These are phyloP conservation scores for Phylloscopus collybita DNA, from an alignment of 2,797 vertebrate species.

Conservation along the genomic window DNA sequence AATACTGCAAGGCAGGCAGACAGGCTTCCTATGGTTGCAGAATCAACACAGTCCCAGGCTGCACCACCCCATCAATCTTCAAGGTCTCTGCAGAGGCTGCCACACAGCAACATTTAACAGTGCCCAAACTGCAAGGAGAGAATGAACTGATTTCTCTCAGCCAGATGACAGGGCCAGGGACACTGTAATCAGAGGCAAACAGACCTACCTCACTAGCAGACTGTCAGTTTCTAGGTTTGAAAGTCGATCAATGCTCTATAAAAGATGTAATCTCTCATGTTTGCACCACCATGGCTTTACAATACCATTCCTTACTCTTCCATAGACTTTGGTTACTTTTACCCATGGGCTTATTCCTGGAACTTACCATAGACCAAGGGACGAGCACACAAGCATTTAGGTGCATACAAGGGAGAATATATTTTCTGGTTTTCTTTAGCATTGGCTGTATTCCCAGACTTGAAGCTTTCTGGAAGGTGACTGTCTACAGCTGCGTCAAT, in stretches of 20 bases:
- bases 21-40: neutral
- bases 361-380: neutral
- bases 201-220: neutral
- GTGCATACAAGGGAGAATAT: neutral
- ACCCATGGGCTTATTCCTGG: neutral
- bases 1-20: neutral
- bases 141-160: neutral
- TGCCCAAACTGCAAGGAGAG: neutral
- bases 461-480: neutral
- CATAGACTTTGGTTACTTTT: neutral
- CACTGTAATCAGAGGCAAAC: neutral
- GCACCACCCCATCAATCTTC: neutral
- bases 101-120: neutral
- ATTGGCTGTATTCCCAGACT: neutral
- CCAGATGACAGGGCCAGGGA: neutral
- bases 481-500: neutral
- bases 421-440: neutral
- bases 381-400: fast-evolving
- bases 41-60: neutral
- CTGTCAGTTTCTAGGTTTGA: neutral
- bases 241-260: neutral
- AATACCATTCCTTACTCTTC: neutral
- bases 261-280: neutral
- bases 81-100: neutral
- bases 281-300: neutral